Conservation (phyloP, 2,888 invertebrate species). For the Petrolisthes manimaculis region DNA sequence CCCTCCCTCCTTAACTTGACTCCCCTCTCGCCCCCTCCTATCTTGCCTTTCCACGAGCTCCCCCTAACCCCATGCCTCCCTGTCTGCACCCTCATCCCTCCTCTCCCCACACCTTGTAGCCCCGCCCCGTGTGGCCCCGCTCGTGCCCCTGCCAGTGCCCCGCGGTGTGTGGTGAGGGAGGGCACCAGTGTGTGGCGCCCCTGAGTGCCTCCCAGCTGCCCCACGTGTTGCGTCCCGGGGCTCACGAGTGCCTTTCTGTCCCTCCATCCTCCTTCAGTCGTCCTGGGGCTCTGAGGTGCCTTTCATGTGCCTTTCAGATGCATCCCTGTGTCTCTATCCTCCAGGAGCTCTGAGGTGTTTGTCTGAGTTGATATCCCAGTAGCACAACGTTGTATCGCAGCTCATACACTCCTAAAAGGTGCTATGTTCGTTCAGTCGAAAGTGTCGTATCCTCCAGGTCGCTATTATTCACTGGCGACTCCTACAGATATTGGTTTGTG, state of each 20-base stretch:
- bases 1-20: not conserved
- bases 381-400: too few relatives aligned
- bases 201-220: slow-evolving; percentile 42
- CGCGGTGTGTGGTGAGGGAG: slow-evolving; percentile 53
- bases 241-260: not conserved
- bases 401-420: too few relatives aligned
- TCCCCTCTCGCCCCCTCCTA: not conserved
- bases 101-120: slow-evolving; percentile 3
- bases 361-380: too few relatives aligned
- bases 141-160: slow-evolving; percentile 50
- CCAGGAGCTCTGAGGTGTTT: too few relatives aligned
- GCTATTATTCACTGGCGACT: too few relatives aligned
- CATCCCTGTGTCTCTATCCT: too few relatives aligned
- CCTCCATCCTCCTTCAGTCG: not conserved
- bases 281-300: too few relatives aligned
- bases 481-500: too few relatives aligned
- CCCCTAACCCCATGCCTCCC: slow-evolving; percentile 13
- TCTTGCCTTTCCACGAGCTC: not conserved
- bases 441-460: too few relatives aligned
- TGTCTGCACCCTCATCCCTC: slow-evolving; percentile 17
- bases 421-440: too few relatives aligned
- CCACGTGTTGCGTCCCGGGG: slow-evolving; percentile 41
- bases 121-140: slow-evolving; percentile 8
- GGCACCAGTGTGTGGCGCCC: slow-evolving; percentile 49
- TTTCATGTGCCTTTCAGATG: too few relatives aligned